Evolutionary conservation across 1,140 invertebrate species (phyloP), one percentile per base, ranked within the genome.

Genomic region (Danaus melanippus): DNA sequence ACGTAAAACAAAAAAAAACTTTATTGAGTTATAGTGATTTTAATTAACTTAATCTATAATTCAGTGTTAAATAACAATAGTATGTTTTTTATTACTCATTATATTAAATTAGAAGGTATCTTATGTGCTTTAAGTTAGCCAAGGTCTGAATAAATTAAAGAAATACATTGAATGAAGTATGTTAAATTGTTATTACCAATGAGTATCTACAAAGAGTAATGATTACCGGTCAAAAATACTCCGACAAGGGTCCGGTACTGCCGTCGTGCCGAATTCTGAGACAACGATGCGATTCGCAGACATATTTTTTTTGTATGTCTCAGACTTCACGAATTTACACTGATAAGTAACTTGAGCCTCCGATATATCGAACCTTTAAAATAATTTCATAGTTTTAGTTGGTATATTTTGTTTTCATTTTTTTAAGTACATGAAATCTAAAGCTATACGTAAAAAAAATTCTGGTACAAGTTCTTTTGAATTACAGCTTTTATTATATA

Each of bases 231-330:
- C 86, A 66, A 94, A 95, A 67, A 95, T 94, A 39, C 89, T 92
- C 65, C 93, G 90, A 75, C 94, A 95, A 1, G 94, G 94, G 86
- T 96, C 94, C 0, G 93, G 92, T 0, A 92, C 90, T 0, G 91
- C 89, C 53, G 87, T 90, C 0, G 95, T 97, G 0, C 94, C 96
- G 77, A 97, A 98, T 76, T 96, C 94, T 0, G 91, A 91, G 0
- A 94, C 87, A 0, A 97, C 93, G 53, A 97, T 95, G 46, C 94
- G 87, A 62, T 94, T 89, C 0, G 94, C 94, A 0, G 89, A 88
- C 1, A 88, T 89, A 72, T 96, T 96, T 65, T 88, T 91, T 61
- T 91, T 91, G 64, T 91, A 92, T 2, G 92, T 90, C 42, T 94
- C 90, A 0, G 93, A 92, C 64, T 91, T 88, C 2, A 97, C 82